Percentiles rank a stretch among this genome's conserved stretches.
phyloP scores from a whole-genome alignment of 2,113 vertebrate genomes.

The Brachirus orientalis region DNA sequence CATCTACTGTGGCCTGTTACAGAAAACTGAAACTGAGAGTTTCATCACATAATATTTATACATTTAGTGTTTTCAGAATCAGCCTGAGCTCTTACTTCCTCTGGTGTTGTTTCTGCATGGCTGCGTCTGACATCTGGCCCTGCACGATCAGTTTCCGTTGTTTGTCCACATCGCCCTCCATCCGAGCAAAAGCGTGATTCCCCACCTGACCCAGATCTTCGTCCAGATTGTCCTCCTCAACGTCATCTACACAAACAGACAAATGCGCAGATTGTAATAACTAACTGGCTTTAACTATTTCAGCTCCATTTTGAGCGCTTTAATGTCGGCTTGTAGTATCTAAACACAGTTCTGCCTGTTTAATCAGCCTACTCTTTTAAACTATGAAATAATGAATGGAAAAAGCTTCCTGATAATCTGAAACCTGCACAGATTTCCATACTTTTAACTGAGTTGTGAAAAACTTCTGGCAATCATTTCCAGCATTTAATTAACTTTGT shows the following conservation, averaged over 20 bases:
- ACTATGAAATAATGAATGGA: too few relatives aligned
- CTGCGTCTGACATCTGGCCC: constrained; percentile 93
- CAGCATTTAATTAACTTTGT: too few relatives aligned
- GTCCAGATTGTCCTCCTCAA: constrained; percentile 89
- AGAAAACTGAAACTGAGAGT: background rate
- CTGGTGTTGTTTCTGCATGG: constrained; percentile 95
- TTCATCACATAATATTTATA: background rate
- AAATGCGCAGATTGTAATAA: background rate
- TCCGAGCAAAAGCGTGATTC: constrained; percentile 94
- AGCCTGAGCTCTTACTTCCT: constrained; percentile 87
- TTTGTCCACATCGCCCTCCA: constrained; percentile 98
- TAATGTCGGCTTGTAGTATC: too few relatives aligned
- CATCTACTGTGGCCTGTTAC: too few relatives aligned
- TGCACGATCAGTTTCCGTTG: constrained; percentile 93
- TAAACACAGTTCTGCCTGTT: too few relatives aligned
- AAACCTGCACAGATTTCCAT: too few relatives aligned
- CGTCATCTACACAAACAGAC: constrained; percentile 78
- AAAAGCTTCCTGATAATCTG: too few relatives aligned
- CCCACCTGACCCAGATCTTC: constrained; percentile 92
- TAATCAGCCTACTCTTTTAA: too few relatives aligned
- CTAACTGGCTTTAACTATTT: too few relatives aligned
- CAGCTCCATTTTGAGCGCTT: too few relatives aligned
- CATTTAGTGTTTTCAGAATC: background rate
- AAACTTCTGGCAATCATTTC: too few relatives aligned
- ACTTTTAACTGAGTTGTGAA: too few relatives aligned